Base-by-base conservation (phyloP, 2,888 invertebrate species). In the Apodemia hepburni region DNA sequence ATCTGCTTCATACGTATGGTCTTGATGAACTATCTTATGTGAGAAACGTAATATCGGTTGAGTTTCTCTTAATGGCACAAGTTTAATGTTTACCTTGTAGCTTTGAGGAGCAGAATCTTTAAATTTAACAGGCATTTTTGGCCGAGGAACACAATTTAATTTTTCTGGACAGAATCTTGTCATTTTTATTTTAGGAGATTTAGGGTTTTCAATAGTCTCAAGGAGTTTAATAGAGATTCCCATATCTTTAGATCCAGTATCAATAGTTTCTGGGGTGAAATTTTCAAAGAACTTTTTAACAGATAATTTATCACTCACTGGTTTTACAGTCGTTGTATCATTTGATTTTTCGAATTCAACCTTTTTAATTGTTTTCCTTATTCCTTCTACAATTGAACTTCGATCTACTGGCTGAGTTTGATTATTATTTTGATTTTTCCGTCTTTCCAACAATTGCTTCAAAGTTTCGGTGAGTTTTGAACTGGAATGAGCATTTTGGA, bases 261-360 rank as follows among this genome's bases (percentile, higher is more conserved):
- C 57, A 29, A 15, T 74, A 2, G 65, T 62, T 5, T 87, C 87
- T 0, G 90, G 90, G 0, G 75, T 79, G 59, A 90, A 90, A 27
- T 75, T 86, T 65, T 89, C 88, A 1, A 88, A 75, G 47, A 87
- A 90, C 9, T 86, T 87, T 60, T 81, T 79, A 0, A 82, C 89
- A 0, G 87, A 88, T 1, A 81, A 29, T 2, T 76, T 72, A 27
- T 64, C 62, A 0, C 75, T 72, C 0, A 80, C 67, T 0, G 71
- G 66, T 1, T 67, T 77, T 0, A 89, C 69, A 8, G 67, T 84
- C 0, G 81, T 86, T 0, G 68, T 59, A 0, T 68, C 59, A 0
- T 45, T n/a, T 0, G 35, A 11, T 2, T 54, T 62, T 0, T 72
- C 68, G 0, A 58, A 18, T 1, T 15, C 27, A 0, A 82, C 81